A percentile compares a stretch with the other conserved stretches of the same genome.
Conservation (phyloP, 53 echinoderm and acorn worm species). For the Holothuria leucospilota region DNA sequence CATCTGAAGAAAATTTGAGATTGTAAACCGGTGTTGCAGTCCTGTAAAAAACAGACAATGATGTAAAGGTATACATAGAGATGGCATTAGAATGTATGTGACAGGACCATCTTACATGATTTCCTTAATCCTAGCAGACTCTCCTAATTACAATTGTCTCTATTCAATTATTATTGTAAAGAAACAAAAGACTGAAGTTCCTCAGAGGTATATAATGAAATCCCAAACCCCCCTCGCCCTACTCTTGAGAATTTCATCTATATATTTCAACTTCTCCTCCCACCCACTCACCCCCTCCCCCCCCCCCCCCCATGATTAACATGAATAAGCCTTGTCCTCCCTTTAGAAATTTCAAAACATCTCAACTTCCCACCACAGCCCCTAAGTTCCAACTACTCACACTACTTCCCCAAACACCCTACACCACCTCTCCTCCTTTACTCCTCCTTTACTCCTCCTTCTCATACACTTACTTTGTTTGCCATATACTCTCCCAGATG, state of each 20-base stretch:
- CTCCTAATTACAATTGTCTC: no score
- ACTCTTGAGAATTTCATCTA: no score
- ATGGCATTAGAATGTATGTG: no score
- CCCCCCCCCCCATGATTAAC: no score
- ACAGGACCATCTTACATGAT: no score
- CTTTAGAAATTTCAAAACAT: neutral
- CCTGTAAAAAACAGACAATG: conserved; percentile 55
- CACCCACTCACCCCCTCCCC: no score
- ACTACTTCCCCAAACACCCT: neutral
- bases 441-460: neutral
- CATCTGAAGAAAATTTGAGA: conserved; percentile 94
- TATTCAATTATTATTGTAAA: no score
- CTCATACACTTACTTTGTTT: conserved; percentile 84
- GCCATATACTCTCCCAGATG: conserved; percentile 94
- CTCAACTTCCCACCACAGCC: neutral
- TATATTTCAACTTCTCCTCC: no score
- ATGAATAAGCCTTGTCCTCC: neutral
- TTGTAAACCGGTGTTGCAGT: conserved; percentile 96
- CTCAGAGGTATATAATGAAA: no score
- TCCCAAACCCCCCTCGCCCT: no score
- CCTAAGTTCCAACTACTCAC: neutral
- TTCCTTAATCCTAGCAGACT: no score
- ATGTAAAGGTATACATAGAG: neutral
- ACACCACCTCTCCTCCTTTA: neutral
- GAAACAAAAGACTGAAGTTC: no score